Conservation (phyloP, 2,113 vertebrate genomes). For the Leucopsar rothschildi region DNA sequence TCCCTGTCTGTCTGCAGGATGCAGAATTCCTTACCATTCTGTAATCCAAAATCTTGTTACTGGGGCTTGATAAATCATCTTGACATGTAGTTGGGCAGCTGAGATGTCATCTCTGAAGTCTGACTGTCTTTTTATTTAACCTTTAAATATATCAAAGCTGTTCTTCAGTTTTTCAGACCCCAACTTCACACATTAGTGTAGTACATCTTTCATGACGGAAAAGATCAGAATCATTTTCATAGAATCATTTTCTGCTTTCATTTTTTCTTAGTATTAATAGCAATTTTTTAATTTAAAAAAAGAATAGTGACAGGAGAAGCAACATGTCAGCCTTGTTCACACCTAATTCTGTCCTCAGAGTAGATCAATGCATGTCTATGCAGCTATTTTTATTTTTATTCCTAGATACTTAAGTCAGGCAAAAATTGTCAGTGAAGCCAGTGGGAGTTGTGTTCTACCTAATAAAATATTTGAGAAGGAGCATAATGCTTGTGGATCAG, state of each 20-base stretch:
- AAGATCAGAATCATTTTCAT: neutral
- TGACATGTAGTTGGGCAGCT: neutral
- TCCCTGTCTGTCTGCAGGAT: neutral
- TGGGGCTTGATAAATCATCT: neutral
- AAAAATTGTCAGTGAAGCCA: neutral
- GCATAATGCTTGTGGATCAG: neutral
- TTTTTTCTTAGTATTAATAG: neutral
- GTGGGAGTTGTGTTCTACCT: neutral
- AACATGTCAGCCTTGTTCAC: neutral
- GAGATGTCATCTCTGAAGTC: neutral
- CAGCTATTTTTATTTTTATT: neutral
- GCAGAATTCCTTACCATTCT: neutral
- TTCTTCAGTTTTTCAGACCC: neutral
- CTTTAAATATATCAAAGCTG: neutral
- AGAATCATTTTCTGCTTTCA: neutral
- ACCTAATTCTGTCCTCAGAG: neutral
- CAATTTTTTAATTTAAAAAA: neutral
- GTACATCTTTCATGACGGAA: neutral
- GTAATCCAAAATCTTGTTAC: neutral
- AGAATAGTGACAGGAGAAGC: neutral
- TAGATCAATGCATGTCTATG: neutral
- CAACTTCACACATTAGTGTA: neutral
- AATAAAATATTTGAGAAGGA: neutral
- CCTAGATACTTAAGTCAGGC: neutral
- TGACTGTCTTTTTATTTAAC: conserved; percentile 16